Evolutionary conservation across 2,113 vertebrate species (phyloP), one percentile per base, ranked within the genome.

Genomic region (Dicentrarchus labrax): DNA sequence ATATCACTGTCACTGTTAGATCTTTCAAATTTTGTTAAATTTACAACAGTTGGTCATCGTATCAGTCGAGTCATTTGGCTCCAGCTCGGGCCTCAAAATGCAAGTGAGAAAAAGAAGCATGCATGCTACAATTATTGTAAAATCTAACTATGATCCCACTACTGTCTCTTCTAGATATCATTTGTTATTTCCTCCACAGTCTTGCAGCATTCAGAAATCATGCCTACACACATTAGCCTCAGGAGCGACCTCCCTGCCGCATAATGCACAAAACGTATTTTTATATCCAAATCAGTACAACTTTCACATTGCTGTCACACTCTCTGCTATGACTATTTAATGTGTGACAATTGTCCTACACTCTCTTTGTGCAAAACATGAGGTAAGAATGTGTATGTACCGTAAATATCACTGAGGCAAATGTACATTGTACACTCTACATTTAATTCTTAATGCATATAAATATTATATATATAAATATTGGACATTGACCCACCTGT

Each of bases 401-500:
- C 3, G 2, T 45, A 60, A 61, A 62, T 39, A 39, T 50, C 0
- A 51, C 45, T 38, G 1, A 10, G 0, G 24, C 16, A 73, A 48
- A 47, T 30, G 30, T 30, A 30, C 30, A 30, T 30, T 30, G 30
- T 30, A 30, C 30, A 30, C 30, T 30, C 30, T 30, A 30, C 30
- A 30, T 45, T 41, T 19, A 4, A 19, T 48, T 73, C 17, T n/a
- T n/a, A 21, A 0, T 8, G 8, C 2, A 30, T 9, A 54, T 12
- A 64, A 13, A 50, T 51, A 0, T n/a, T n/a, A n/a, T n/a, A n/a
- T n/a, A n/a, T n/a, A n/a, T n/a, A 68, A n/a, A n/a, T 36, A 30
- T 17, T 41, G 0, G 22, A 64, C 41, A 3, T 53, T 7, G 41
- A 16, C 91, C 10, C 83, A 98, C 98, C 96, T 99, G 98, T 16